Evolutionary conservation across 2,113 vertebrate genomes (phyloP), one percentile per base, ranked within the genome.

Genomic region (Deroptyus accipitrinus): DNA sequence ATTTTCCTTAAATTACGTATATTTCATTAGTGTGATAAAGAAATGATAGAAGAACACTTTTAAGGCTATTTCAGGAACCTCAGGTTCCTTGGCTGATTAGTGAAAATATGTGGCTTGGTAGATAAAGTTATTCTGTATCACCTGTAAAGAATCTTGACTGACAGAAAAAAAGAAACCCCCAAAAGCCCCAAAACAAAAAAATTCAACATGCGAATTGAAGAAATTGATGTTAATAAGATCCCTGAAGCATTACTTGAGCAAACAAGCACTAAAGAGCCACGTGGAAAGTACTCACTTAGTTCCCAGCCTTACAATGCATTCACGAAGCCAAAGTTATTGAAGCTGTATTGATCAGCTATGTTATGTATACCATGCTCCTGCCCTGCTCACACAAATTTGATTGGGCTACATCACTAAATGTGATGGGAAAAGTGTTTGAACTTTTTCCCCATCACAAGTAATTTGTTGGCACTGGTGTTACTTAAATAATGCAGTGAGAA

Each of bases 261-360:
- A 93, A n/a, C 4, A 42, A 69, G 63, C 4, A 54, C 9, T 23
- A 16, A 76, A n/a, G 4, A 74, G 9, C 14, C 24, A 24, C 0
- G 1, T 46, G 35, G 42, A 54, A 87, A 82, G 79, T 44, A 46
- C 3, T 83, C 42, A 30, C 3, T 75, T 49, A 59, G 13, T 30
- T 77, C 17, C 33, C 39, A 87, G 27, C 15, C 27, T 68, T 35
- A 16, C 0, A 11, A 69, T 35, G 75, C 20, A 57, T 12, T 10
- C 31, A 51, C 4, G 16, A 41, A 66, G 12, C 0, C 1, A 3
- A 14, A 25, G 18, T 8, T 67, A 17, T 4, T 27, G 20, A 42
- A 76, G 16, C 35, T 15, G 5, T 85, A 7, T 17, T 31, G 30
- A 42, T 57, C 33, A 68, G 20, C 12, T 68, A 0, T 64, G 28